A percentile compares a stretch with the other conserved stretches of the same genome.
Conservation (phyloP, 2,113 vertebrate species). For the Rousettus leschenaultii region DNA sequence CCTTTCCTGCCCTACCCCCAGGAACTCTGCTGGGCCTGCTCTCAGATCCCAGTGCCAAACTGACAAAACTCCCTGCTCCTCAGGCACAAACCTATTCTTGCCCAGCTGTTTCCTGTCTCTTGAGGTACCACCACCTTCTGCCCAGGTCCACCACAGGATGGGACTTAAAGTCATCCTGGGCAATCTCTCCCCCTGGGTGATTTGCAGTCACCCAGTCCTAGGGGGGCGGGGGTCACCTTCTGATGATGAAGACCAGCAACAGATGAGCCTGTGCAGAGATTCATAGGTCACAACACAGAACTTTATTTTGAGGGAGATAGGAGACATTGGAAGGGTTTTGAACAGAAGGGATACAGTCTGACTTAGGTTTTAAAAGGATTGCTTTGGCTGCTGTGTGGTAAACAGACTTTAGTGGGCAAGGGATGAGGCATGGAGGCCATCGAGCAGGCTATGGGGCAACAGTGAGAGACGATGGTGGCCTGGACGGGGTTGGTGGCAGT, state of each 20-base stretch:
- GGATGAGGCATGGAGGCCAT: neutral
- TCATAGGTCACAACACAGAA: neutral
- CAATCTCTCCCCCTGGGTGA: neutral
- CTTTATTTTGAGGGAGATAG: neutral
- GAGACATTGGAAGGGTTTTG: neutral
- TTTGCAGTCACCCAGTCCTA: neutral
- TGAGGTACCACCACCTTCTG: neutral
- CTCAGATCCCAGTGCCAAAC: neutral
- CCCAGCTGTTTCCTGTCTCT: neutral
- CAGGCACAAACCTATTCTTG: neutral
- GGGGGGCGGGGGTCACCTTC: neutral
- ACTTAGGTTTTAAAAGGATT: neutral
- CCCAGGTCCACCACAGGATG: neutral
- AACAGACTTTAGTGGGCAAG: neutral
- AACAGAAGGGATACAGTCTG: neutral
- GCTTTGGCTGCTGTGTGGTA: neutral
- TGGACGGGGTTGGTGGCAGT: neutral
- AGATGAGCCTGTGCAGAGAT: neutral
- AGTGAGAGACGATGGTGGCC: neutral
- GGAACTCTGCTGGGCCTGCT: neutral
- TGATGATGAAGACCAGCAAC: neutral
- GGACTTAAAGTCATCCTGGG: neutral
- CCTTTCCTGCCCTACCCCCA: neutral
- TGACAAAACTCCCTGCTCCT: neutral
- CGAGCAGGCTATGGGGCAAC: neutral